These are phyloP conservation scores for Microchirus variegatus DNA, from an alignment of 2,797 vertebrate genomes.

Conservation along the genomic window DNA sequence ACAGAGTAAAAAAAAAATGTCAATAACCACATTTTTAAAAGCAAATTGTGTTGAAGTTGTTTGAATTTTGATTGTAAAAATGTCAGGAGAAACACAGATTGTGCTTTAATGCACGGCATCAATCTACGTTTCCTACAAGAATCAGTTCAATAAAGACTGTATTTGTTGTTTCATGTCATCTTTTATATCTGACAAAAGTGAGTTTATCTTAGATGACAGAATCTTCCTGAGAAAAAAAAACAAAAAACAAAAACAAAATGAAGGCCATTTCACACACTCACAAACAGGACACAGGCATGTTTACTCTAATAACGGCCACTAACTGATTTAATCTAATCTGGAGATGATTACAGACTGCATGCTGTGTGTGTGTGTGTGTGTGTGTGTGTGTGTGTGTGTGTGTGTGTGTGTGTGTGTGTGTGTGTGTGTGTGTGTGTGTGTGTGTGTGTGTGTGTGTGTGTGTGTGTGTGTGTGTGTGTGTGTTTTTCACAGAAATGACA, in stretches of 20 bases:
- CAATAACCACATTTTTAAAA: too few relatives aligned
- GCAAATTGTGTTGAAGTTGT: too few relatives aligned
- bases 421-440: neutral
- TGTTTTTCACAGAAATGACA: too few relatives aligned
- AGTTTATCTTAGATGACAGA: neutral
- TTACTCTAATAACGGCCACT: slow-evolving; percentile 36
- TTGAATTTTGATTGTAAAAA: too few relatives aligned
- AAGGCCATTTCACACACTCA: too few relatives aligned
- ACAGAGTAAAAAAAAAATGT: too few relatives aligned
- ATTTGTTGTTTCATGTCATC: neutral
- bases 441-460: neutral
- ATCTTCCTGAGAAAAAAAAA: too few relatives aligned
- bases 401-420: neutral
- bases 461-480: neutral
- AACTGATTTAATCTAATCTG: slow-evolving; percentile 39
- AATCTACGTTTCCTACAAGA: too few relatives aligned
- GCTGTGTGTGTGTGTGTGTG: neutral
- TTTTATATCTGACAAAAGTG: slow-evolving; percentile 1
- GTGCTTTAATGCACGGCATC: too few relatives aligned
- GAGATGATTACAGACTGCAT: slow-evolving; percentile 10
- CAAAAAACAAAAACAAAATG: too few relatives aligned
- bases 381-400: neutral
- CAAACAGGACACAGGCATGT: slow-evolving; percentile 27
- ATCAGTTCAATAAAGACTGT: neutral
- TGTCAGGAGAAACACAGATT: too few relatives aligned